Conservation (phyloP, 2,888 invertebrate species). For the Periphyllus acericola region DNA sequence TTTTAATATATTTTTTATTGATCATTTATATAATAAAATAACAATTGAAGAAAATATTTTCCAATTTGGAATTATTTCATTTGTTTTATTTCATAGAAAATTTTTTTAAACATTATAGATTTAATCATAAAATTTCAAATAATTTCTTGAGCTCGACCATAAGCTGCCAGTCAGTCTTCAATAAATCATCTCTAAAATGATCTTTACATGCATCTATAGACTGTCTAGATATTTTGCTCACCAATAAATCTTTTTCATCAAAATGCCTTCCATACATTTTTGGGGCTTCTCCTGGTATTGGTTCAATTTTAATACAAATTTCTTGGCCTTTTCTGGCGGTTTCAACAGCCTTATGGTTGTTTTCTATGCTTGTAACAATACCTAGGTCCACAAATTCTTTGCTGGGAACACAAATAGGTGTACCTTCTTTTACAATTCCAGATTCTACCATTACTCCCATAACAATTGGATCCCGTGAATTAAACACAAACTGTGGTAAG, state of each 20-base stretch:
- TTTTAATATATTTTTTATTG: not conserved
- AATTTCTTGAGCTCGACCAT: slow-evolving; percentile 98
- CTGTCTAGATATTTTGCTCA: slow-evolving; percentile 97
- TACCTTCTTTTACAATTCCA: slow-evolving; percentile 94
- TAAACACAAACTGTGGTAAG: slow-evolving; percentile 90
- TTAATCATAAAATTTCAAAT: slow-evolving; percentile 90
- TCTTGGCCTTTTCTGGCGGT: slow-evolving; percentile 95
- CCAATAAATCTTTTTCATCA: slow-evolving; percentile 92
- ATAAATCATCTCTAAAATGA: slow-evolving; percentile 96
- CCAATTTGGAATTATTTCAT: slow-evolving; percentile 19
- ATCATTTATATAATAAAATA: not conserved
- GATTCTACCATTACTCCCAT: slow-evolving; percentile 95
- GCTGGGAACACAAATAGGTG: slow-evolving; percentile 96
- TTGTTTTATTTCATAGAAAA: slow-evolving; percentile 43
- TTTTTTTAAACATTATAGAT: slow-evolving; percentile 27
- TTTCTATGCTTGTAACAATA: slow-evolving; percentile 92
- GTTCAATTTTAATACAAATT: slow-evolving; percentile 96
- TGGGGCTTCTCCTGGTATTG: slow-evolving; percentile 96
- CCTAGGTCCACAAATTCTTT: slow-evolving; percentile 97
- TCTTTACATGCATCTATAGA: slow-evolving; percentile 99
- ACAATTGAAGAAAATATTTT: not conserved
- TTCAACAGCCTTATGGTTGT: slow-evolving; percentile 94
- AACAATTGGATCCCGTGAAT: slow-evolving; percentile 97
- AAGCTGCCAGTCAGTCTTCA: slow-evolving; percentile 97
- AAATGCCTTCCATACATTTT: slow-evolving; percentile 99